A percentile compares a stretch with the other conserved stretches of the same genome.
These are phyloP conservation scores for Bombycilla garrulus DNA, from an alignment of 2,113 vertebrate genomes.

Conservation along the genomic window DNA sequence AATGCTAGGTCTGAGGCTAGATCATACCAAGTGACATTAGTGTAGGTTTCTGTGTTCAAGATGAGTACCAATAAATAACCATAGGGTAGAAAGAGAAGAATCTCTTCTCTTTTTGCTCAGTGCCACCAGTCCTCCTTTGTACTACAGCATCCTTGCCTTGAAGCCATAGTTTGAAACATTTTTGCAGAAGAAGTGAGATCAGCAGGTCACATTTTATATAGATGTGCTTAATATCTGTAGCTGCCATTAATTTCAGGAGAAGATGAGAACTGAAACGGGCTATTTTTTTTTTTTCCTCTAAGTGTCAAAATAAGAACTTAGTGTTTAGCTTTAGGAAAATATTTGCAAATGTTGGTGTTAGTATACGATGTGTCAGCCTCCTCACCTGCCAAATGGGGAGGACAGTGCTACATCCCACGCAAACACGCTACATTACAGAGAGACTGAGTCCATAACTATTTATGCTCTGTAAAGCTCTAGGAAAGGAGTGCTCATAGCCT, in stretches of 20 bases:
- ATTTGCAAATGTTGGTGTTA: constrained; percentile 58
- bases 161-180: neutral
- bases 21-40: neutral
- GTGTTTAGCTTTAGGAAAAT: constrained; percentile 44
- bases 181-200: neutral
- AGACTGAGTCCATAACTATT: neutral
- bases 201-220: neutral
- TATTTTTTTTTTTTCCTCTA: neutral
- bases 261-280: neutral
- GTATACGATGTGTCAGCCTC: constrained; percentile 13
- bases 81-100: neutral
- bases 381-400: constrained; percentile 47
- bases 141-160: neutral
- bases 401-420: constrained; percentile 34
- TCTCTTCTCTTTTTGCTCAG: neutral
- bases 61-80: neutral
- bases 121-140: neutral
- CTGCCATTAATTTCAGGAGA: neutral
- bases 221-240: neutral
- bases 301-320: constrained; percentile 26
- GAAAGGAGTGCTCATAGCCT: neutral
- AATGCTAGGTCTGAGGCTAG: neutral
- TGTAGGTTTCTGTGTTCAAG: neutral
- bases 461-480: neutral
- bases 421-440: neutral